Base-by-base conservation (phyloP, 2,797 vertebrate species). In the Chelon labrosus region DNA sequence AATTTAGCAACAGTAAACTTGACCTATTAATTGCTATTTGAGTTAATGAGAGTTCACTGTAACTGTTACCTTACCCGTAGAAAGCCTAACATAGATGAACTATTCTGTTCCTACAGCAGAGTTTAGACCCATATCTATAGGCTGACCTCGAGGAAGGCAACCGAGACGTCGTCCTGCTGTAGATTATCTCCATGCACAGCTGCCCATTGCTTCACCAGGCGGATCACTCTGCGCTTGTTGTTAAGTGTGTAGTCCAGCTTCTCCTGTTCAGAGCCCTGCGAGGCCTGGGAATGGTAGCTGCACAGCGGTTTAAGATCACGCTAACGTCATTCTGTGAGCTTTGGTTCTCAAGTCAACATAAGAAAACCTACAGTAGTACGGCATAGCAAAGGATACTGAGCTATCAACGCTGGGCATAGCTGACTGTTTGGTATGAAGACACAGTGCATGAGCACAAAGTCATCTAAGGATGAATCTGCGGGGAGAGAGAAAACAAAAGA, bases 391-490 rank as follows among this genome's bases (percentile, higher is more conserved):
- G 97, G 98, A 99, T 99, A 99, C 97, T 99, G 97, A 65, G 96
- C 95, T 94, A 97, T 96, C 75, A 99, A 89, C 72, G 95, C 95
- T 13, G 96, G 95, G 88, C 97, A 99, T 59, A 99, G 95, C 82
- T 97, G 96, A 86, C 73, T 93, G 92, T 97, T 98, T 83, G 97
- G 96, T 87, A 99, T 98, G 94, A 99, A 99, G 88, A 99, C 95
- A 88, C 97, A 97, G 93, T 99, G 97, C 96, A 96, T 97, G 93
- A 99, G 95, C 80, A 97, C 91, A 92, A 99, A 99, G 92, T 99
- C 98, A 78, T 96, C 96, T 92, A 99, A 86, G 70, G 95, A 91
- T 10, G 96, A 93, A 90, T 99, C 98, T 99, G 94, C 63, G 84
- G 16, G n/a, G 19, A 20, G 22, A 50, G 10, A 50, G 10, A 7